Evolutionary conservation across 2,113 vertebrate genomes (phyloP), one percentile per base, ranked within the genome.

Genomic region (Ptyas mucosa): DNA sequence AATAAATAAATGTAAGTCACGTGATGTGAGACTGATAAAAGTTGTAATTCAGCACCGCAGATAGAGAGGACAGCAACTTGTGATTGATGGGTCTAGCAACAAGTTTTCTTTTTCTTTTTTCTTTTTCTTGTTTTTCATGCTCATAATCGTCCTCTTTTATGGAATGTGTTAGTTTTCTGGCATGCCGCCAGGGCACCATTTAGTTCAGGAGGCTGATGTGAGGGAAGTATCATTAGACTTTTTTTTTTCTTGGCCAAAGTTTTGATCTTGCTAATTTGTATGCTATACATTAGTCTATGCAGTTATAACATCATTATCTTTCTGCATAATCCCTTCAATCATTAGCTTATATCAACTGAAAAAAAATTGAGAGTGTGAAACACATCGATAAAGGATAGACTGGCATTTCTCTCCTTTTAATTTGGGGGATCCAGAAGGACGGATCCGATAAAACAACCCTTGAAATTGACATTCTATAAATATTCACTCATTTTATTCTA

Each of bases 181-280:
- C n/a, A 39, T 81, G 15, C 15, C 39, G 69, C 69, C 69, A 81
- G 69, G 69, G 34, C 15, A 39, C n/a, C n/a, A 3, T 39, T 81
- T 81, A 81, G 69, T 39, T 81, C n/a, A 39, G n/a, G 29, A 81
- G n/a, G 29, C n/a, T 81, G n/a, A 39, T 81, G 15, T 18, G n/a
- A 81, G 69, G 15, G 69, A 81, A 81, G 15, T 81, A 81, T 18
- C n/a, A 34, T 81, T 81, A 39, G 69, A 81, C 8, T 3, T 34
- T 39, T 34, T 34, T 93, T 64, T n/a, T 6, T 92, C 91, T 49
- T 89, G 69, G 18, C 12, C 92, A 85, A 85, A 93, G 88, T 20
- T 53, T 0, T 87, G 43, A 88, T 81, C 34, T 87, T 89, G 46
- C 0, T 87, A 69, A 88, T 94, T 88, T 93, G 2, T 69, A 93